A percentile compares a stretch with the other conserved stretches of the same genome.
phyloP scores from a whole-genome alignment of 1,140 invertebrate species.

The Caenorhabditis remanei region DNA sequence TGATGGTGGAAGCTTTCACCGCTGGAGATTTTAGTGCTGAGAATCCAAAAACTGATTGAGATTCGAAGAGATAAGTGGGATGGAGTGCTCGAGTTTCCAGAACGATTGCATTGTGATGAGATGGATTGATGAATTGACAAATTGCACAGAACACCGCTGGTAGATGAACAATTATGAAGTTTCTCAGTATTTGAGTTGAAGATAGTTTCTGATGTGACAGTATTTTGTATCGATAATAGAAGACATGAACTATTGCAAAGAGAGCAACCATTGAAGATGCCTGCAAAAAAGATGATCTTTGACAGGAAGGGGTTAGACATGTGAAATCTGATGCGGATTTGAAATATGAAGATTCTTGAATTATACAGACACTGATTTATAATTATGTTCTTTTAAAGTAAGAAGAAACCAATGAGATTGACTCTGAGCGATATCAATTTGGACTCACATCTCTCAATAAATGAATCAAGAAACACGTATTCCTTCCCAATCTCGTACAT shows the following conservation, averaged over 20 bases:
- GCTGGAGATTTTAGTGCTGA: constrained; percentile 4
- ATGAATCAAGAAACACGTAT: constrained; percentile 21
- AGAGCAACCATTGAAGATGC: constrained; percentile 41
- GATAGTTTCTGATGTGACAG: constrained; percentile 19
- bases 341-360: not conserved
- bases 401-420: too few relatives aligned
- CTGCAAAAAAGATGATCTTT: constrained; percentile 13
- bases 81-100: constrained; percentile 17
- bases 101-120: constrained; percentile 47
- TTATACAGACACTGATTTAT: not conserved
- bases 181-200: not conserved
- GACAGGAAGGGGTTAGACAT: not conserved
- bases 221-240: constrained; percentile 40
- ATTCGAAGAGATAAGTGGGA: constrained; percentile 17
- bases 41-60: not conserved
- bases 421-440: not conserved
- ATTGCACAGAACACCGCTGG: constrained; percentile 32
- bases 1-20: constrained; percentile 3
- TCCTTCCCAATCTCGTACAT: constrained; percentile 7
- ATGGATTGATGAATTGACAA: constrained; percentile 26
- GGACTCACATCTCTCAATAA: constrained; percentile 41
- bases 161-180: constrained; percentile 28
- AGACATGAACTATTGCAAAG: constrained; percentile 40
- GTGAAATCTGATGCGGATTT: not conserved
- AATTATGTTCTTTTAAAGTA: not conserved